These are phyloP conservation scores for Pteropus rufus DNA, from an alignment of 2,797 vertebrate species.

Conservation along the genomic window DNA sequence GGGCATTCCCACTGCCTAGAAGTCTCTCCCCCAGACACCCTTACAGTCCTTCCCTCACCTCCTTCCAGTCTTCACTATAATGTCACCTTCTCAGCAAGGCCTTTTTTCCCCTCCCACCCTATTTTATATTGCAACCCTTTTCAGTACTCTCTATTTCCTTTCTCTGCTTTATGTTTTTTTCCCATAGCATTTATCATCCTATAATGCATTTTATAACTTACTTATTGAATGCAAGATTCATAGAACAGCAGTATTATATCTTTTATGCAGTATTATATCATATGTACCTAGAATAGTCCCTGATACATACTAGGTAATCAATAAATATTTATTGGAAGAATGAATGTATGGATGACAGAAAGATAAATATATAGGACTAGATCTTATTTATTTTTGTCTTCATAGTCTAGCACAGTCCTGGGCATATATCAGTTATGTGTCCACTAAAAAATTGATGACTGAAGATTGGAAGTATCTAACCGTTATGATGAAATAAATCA, in stretches of 20 bases:
- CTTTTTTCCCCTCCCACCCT: neutral
- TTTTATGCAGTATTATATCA: neutral
- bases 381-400: neutral
- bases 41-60: neutral
- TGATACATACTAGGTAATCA: neutral
- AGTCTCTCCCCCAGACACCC: neutral
- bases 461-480: neutral
- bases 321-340: neutral
- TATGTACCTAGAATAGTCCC: neutral
- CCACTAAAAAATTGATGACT: neutral
- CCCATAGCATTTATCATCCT: neutral
- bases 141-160: neutral
- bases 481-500: neutral
- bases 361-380: neutral
- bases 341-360: neutral
- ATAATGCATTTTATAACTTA: neutral
- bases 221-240: neutral
- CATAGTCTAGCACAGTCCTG: neutral
- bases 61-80: neutral
- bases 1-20: neutral
- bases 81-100: neutral
- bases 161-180: neutral
- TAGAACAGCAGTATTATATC: neutral
- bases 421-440: neutral
- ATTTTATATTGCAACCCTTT: neutral